Percentiles rank a stretch among this genome's conserved stretches.
These are phyloP conservation scores for Diarsia dahlii DNA, from an alignment of 2,888 invertebrate species.

Conservation along the genomic window DNA sequence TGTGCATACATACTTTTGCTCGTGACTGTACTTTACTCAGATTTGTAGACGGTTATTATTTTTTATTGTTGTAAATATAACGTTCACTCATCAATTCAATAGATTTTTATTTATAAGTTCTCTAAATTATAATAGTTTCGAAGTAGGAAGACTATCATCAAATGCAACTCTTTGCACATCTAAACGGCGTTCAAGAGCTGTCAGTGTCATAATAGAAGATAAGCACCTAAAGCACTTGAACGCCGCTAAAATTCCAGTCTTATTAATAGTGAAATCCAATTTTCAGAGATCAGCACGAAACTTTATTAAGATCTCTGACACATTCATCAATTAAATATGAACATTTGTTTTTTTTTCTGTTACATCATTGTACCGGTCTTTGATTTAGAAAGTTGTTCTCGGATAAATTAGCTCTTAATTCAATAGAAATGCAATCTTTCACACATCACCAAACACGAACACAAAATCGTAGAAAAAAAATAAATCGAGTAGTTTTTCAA, in stretches of 20 bases:
- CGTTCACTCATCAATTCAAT: not conserved
- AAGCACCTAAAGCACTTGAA: not conserved
- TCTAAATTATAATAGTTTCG: slow-evolving; percentile 12
- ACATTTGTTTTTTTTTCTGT: too few relatives aligned
- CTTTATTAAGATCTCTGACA: not conserved
- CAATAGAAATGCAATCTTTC: slow-evolving; percentile 57
- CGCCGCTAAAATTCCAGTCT: not conserved
- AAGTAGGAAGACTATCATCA: not conserved
- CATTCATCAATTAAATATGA: not conserved
- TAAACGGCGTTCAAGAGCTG: not conserved
- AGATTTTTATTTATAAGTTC: not conserved
- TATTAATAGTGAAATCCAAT: too few relatives aligned
- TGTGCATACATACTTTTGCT: too few relatives aligned
- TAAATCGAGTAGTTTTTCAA: slow-evolving; percentile 30
- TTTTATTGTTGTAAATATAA: slow-evolving; percentile 15
- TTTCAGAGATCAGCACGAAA: slow-evolving; percentile 1
- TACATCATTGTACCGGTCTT: too few relatives aligned
- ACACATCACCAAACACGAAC: slow-evolving; percentile 44
- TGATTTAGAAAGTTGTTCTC: not conserved
- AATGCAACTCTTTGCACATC: not conserved
- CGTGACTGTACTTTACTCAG: slow-evolving; percentile 27
- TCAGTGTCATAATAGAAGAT: not conserved
- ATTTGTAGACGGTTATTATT: slow-evolving; percentile 12
- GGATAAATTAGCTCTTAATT: not conserved
- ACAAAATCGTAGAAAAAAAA: slow-evolving; percentile 44